These are phyloP conservation scores for Ochotona curzoniae DNA, from an alignment of 2,113 vertebrate genomes.

Conservation along the genomic window DNA sequence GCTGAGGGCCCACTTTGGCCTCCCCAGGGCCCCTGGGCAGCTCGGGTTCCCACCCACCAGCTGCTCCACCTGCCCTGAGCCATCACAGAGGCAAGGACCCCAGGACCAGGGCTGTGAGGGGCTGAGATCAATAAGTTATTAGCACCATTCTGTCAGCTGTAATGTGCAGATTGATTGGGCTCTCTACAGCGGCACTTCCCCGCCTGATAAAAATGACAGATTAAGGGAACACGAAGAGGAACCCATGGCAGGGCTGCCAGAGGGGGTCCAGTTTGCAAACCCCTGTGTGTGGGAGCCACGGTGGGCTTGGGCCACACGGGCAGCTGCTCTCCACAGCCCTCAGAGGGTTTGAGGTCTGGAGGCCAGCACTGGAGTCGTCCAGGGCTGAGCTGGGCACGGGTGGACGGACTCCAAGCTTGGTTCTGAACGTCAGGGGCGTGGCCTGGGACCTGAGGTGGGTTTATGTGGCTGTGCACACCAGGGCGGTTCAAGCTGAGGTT, in stretches of 20 bases:
- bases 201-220: conserved; percentile 99
- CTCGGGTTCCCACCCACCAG: background rate
- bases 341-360: background rate
- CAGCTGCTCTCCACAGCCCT: background rate
- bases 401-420: background rate
- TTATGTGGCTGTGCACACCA: background rate
- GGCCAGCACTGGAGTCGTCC: background rate
- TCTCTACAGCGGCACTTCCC: conserved; percentile 90
- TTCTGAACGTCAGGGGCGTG: background rate
- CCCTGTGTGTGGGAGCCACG: too few relatives aligned
- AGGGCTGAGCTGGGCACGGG: too few relatives aligned
- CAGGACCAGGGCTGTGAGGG: conserved; percentile 82
- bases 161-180: conserved; percentile 99
- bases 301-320: background rate
- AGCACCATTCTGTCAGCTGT: conserved; percentile 99
- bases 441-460: background rate
- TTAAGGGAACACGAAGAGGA: conserved; percentile 96
- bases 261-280: background rate
- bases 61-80: background rate
- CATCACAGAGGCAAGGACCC: background rate
- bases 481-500: background rate
- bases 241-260: conserved; percentile 62
- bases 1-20: background rate
- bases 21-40: background rate
- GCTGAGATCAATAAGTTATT: conserved; percentile 99